Evolutionary conservation across 2,113 vertebrate genomes (phyloP).

Genomic region (Vanacampus margaritifer): DNA sequence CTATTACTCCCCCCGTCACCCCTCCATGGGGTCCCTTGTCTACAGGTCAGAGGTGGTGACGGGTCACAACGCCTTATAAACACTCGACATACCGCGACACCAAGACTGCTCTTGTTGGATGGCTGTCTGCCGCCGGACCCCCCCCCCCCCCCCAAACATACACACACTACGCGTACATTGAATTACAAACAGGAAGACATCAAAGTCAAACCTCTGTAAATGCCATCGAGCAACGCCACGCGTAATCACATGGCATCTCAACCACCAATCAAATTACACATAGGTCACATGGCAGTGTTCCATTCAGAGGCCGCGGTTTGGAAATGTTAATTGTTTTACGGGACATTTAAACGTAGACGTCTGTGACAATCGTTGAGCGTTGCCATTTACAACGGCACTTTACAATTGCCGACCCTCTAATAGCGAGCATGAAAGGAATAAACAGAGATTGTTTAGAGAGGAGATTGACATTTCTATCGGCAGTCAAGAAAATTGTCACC

Average conservation of each 20-base stretch:
- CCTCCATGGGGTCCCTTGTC: conserved; percentile 19
- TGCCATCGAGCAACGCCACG: background rate
- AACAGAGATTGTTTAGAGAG: too few relatives aligned
- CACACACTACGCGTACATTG: background rate
- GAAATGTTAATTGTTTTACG: background rate
- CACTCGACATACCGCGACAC: conserved; percentile 60
- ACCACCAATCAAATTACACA: background rate
- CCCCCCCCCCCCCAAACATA: background rate
- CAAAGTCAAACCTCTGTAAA: background rate
- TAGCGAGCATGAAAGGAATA: too few relatives aligned
- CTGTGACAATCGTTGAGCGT: background rate
- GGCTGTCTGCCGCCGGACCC: conserved; percentile 34
- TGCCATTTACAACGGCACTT: background rate
- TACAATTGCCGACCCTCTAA: too few relatives aligned
- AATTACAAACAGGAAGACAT: background rate
- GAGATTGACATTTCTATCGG: too few relatives aligned
- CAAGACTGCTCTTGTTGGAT: conserved; percentile 22
- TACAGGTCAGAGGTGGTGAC: conserved; percentile 53
- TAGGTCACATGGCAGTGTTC: background rate
- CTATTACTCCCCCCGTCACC: conserved; percentile 4
- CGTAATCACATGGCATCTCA: background rate
- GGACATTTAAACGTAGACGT: background rate
- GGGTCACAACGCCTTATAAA: conserved; percentile 66
- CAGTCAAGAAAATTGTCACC: too few relatives aligned
- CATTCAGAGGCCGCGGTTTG: background rate